Evolutionary conservation across 2,888 invertebrate species (phyloP).

Genomic region (Tachina lurida): DNA sequence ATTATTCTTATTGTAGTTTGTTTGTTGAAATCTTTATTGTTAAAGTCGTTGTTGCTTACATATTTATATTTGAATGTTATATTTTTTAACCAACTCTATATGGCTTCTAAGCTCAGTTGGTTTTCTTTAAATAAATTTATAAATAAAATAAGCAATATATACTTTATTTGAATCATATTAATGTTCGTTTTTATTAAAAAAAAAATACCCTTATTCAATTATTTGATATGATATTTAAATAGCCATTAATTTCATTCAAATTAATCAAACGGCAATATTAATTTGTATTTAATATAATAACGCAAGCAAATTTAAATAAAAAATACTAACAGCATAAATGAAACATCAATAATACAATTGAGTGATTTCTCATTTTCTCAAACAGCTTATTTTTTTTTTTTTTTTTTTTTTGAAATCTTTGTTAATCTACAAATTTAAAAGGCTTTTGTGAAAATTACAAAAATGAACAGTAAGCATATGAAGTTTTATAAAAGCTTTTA

Average conservation of each 20-base stretch:
- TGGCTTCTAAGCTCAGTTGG: too few relatives aligned
- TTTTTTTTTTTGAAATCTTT: constrained; percentile 5
- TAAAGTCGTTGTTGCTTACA: too few relatives aligned
- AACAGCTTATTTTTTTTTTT: constrained; percentile 5
- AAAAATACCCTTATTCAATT: not conserved
- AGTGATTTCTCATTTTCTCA: constrained; percentile 35
- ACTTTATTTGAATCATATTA: too few relatives aligned
- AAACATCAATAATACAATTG: constrained; percentile 27
- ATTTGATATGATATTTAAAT: constrained; percentile 9
- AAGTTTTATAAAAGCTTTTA: constrained; percentile 45
- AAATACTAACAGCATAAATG: not conserved
- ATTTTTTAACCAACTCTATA: too few relatives aligned
- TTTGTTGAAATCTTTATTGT: too few relatives aligned
- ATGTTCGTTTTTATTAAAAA: too few relatives aligned
- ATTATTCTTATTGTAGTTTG: too few relatives aligned
- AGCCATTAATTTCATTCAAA: constrained; percentile 9
- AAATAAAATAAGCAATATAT: too few relatives aligned
- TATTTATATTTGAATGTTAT: too few relatives aligned
- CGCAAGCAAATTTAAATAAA: not conserved
- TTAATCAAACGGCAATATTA: constrained; percentile 24
- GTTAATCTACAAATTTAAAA: constrained; percentile 40
- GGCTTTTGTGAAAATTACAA: constrained; percentile 28
- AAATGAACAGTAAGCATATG: constrained; percentile 4
- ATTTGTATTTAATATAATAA: constrained; percentile 1
- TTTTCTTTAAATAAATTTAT: too few relatives aligned